phyloP scores from a whole-genome alignment of 1,140 invertebrate species.

The Uloborus diversus region DNA sequence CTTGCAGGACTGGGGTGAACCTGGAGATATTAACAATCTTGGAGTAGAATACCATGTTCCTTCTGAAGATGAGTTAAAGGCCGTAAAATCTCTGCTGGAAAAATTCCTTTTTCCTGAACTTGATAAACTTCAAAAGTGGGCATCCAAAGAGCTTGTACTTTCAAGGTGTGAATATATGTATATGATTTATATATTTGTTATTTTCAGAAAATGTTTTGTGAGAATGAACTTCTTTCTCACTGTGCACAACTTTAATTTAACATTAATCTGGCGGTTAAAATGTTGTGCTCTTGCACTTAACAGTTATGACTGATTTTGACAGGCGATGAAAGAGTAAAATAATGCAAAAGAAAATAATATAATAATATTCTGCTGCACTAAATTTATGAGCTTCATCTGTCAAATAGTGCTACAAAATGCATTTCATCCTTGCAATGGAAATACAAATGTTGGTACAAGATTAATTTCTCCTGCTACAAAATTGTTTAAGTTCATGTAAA shows the following conservation, averaged over 20 bases:
- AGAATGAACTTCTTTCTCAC: not conserved
- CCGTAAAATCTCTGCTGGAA: slow-evolving; percentile 71
- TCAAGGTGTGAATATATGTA: slow-evolving; percentile 22
- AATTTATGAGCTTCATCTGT: no score
- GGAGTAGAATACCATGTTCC: slow-evolving; percentile 83
- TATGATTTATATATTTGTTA: not conserved
- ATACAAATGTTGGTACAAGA: no score
- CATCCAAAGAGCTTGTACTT: slow-evolving; percentile 8
- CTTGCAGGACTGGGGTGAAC: slow-evolving; percentile 84
- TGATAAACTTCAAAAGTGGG: slow-evolving; percentile 68
- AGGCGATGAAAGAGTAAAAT: not conserved
- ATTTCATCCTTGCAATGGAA: no score
- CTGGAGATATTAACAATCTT: slow-evolving; percentile 73
- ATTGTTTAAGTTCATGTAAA: no score
- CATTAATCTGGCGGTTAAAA: no score
- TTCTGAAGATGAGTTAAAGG: slow-evolving; percentile 73
- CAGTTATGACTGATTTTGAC: no score
- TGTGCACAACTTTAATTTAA: no score
- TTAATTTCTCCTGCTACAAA: no score
- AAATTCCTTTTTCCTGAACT: slow-evolving; percentile 72
- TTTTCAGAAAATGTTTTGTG: not conserved
- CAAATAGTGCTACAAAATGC: no score
- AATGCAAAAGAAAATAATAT: not conserved
- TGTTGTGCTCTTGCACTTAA: no score
- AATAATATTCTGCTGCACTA: no score